Evolutionary conservation across 1,140 invertebrate genomes (phyloP).

Genomic region (Drosophila watanabei): DNA sequence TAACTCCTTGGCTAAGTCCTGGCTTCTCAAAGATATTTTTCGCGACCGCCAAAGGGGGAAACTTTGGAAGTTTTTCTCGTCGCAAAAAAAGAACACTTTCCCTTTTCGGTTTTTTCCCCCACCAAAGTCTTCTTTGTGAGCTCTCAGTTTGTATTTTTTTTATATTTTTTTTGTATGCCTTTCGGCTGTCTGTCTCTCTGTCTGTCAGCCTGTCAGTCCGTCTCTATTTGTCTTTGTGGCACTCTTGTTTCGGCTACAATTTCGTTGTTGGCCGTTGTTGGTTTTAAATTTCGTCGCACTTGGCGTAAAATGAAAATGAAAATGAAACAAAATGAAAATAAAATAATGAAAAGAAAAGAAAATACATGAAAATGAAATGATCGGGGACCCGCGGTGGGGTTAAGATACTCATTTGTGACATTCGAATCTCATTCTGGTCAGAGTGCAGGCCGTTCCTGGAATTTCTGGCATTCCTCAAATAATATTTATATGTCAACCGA

Average conservation of each 20-base stretch:
- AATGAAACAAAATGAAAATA: background rate
- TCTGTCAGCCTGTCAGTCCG: background rate
- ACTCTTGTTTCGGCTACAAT: conserved; percentile 45
- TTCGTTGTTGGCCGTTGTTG: conserved; percentile 30
- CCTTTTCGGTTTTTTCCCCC: background rate
- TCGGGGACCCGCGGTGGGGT: background rate
- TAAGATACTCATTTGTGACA: conserved; percentile 23
- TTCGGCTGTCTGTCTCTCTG: conserved; percentile 20
- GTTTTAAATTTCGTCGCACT: conserved; percentile 36
- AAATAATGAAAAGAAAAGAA: background rate
- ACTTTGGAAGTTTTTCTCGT: background rate
- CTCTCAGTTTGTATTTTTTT: background rate
- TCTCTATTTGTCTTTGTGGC: conserved; percentile 24
- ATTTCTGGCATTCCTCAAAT: conserved; percentile 35
- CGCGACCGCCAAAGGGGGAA: background rate
- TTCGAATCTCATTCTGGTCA: conserved; percentile 39
- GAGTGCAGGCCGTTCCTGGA: conserved; percentile 42
- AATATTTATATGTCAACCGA: conserved; percentile 31
- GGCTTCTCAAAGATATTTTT: conserved; percentile 4
- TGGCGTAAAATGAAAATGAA: conserved; percentile 35
- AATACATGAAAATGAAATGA: conserved; percentile 8
- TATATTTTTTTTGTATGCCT: background rate
- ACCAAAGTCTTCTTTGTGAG: conserved; percentile 10
- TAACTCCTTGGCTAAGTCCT: background rate
- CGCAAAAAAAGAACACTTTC: background rate